These are phyloP conservation scores for Vespertilio murinus DNA, from an alignment of 2,797 vertebrate species.

Conservation along the genomic window DNA sequence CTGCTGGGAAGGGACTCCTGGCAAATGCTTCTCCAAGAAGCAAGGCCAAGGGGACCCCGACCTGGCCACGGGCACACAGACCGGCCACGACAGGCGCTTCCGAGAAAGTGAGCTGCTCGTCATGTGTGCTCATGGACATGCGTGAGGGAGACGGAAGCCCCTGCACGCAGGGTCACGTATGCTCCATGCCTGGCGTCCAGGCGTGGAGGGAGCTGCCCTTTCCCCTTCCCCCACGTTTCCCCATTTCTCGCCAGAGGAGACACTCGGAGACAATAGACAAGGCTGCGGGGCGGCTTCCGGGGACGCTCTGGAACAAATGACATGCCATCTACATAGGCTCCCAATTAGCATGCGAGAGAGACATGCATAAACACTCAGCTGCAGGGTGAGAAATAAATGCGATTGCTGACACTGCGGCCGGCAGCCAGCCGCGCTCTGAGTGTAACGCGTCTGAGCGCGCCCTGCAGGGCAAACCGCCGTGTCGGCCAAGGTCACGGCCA, in stretches of 20 bases:
- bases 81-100: neutral
- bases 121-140: no score
- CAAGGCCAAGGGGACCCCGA: neutral
- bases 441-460: neutral
- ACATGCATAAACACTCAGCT: neutral
- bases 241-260: neutral
- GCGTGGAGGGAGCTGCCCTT: neutral
- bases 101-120: neutral
- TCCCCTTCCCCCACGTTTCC: neutral
- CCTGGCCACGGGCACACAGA: neutral
- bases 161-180: neutral
- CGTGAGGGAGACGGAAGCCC: neutral
- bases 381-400: slow-evolving; percentile 16
- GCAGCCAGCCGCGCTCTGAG: neutral
- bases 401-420: neutral
- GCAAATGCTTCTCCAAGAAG: neutral
- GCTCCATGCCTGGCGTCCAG: neutral
- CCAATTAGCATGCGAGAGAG: neutral
- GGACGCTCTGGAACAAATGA: neutral
- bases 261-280: neutral
- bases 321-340: neutral
- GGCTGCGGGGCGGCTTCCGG: neutral
- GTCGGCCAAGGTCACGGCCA: neutral
- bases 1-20: fast-evolving
- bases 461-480: neutral